Evolutionary conservation across 1,140 invertebrate genomes (phyloP).

Genomic region (Cyclina sinensis): DNA sequence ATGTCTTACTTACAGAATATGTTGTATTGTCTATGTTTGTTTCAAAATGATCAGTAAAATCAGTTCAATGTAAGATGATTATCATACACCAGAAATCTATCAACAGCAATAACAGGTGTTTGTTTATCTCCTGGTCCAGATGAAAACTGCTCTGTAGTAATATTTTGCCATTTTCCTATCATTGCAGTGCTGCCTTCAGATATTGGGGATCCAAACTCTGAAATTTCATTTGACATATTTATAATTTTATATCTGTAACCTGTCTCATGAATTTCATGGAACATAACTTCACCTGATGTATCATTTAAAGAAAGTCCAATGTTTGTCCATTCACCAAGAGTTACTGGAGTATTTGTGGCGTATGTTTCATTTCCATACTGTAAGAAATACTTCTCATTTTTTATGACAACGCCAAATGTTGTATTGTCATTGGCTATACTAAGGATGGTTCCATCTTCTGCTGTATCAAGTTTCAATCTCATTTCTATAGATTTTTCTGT

Average conservation of each 20-base stretch:
- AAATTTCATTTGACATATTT: conserved; percentile 44
- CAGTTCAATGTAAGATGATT: conserved; percentile 13
- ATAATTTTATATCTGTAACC: conserved; percentile 57
- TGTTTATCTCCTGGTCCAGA: conserved; percentile 3
- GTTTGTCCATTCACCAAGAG: conserved; percentile 59
- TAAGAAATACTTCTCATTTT: conserved; percentile 38
- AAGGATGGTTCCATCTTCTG: conserved; percentile 49
- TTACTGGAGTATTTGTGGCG: conserved; percentile 41
- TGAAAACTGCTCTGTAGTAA: conserved; percentile 21
- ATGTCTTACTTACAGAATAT: neutral
- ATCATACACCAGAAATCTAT: conserved; percentile 45
- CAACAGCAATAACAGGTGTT: conserved; percentile 44
- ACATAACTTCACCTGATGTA: conserved; percentile 49
- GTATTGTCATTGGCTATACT: conserved; percentile 56
- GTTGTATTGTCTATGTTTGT: conserved; percentile 55
- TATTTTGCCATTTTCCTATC: conserved; percentile 59
- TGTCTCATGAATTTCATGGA: conserved; percentile 63
- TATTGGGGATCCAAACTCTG: conserved; percentile 35
- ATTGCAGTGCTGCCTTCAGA: conserved; percentile 9
- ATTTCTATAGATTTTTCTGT: conserved; percentile 60
- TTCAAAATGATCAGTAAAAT: conserved; percentile 50
- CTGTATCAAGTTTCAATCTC: conserved; percentile 44
- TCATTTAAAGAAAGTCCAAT: conserved; percentile 51
- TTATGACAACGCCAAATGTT: conserved; percentile 59
- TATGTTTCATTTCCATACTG: conserved; percentile 58